Base-by-base conservation (phyloP, 2,888 invertebrate genomes). In the Melipona bicolor region DNA sequence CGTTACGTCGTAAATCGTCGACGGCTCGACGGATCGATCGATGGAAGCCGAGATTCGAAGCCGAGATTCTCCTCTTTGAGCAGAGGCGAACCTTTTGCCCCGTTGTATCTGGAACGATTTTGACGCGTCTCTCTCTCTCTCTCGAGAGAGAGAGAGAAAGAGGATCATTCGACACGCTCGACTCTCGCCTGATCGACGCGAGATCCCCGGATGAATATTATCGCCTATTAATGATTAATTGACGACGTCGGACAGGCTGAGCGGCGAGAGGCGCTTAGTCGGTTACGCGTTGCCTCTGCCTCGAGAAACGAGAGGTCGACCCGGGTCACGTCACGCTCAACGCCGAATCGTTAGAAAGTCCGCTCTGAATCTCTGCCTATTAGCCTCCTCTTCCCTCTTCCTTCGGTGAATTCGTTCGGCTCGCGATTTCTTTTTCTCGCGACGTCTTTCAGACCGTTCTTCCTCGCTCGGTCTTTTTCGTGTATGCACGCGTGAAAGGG, bases 271-370 rank as follows among this genome's bases (percentile, higher is more conserved):
- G 89, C 88, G 88, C 89, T 43, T 43, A 43, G 85, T 89, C 85
- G 89, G 68, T 43, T 77, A 50, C 77, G 88, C 88, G 88, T 79
- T 81, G 84, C 87, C 87, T 85, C 49, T 81, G 85, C 86, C 76
- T 78, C 77, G 83, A 86, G 87, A 89, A 59, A 91, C 88, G 88
- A 88, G 90, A 88, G 92, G 92, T 93, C 91, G 86, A 56, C 77
- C 68, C 71, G 84, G 92, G 92, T 92, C 91, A 88, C 87, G 90
- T 92, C 93, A 92, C 91, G 91, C 89, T 90, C 90, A 88, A 90
- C 90, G 85, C 91, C 92, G 90, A 91, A 91, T 92, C 91, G 93
- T 93, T 93, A 93, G 93, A 93, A 93, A 93, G 93, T 92, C 89
- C 76, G 89, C 79, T 82, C 81, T 74, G 73, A 62, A 78, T 84